Conservation (phyloP, 2,888 invertebrate species). For the Drosophila vallismaia region DNA sequence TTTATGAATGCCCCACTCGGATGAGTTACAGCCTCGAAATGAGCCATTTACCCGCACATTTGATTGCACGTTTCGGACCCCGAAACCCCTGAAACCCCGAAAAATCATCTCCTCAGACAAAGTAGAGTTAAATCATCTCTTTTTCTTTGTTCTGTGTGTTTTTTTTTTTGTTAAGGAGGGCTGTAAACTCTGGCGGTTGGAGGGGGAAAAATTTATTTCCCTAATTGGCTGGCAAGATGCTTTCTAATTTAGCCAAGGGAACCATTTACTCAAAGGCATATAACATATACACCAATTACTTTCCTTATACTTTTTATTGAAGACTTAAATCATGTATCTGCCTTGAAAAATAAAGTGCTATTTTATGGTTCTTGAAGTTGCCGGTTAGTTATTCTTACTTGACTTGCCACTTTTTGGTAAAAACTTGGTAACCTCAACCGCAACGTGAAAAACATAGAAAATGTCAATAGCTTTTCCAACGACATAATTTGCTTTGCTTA, state of each 20-base stretch:
- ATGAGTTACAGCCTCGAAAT: conserved; percentile 51
- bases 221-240: conserved; percentile 26
- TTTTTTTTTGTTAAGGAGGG: background rate
- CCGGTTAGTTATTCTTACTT: background rate
- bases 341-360: background rate
- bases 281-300: background rate
- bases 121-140: conserved; percentile 34
- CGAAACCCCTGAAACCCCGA: conserved; percentile 8
- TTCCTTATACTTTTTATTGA: background rate
- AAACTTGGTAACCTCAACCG: conserved; percentile 40
- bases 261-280: conserved; percentile 2
- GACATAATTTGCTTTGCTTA: conserved; percentile 78
- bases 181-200: conserved; percentile 14
- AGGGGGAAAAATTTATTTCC: conserved; percentile 34
- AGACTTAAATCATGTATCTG: background rate
- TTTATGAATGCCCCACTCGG: conserved; percentile 41
- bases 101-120: background rate
- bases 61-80: conserved; percentile 53
- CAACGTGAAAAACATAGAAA: conserved; percentile 48
- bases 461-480: conserved; percentile 67
- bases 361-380: background rate
- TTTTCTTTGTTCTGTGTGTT: background rate
- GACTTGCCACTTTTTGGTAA: background rate
- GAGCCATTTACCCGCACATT: conserved; percentile 60
- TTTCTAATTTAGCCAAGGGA: conserved; percentile 12